Base-by-base conservation (phyloP, 2,113 vertebrate species). In the Cynopterus brachyotis region DNA sequence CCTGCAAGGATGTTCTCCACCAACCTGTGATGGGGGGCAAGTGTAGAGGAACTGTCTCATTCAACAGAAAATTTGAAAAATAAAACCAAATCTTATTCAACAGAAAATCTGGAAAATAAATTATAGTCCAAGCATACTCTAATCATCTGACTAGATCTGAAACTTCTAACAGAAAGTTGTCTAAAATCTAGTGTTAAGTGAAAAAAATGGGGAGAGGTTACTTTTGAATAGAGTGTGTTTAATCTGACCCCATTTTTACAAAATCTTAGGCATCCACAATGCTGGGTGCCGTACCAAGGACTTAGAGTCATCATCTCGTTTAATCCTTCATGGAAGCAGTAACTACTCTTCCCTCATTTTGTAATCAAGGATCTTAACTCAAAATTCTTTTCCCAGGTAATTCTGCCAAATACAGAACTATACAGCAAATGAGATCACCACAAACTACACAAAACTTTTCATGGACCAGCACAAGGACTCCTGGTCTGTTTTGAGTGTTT, bases 201-300 rank as follows among this genome's bases (percentile, higher is more conserved):
- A 1, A 1, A 15, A 57, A 9, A 28, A 4, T 1, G 22, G 8
- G 22, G 40, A 0, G 22, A 9, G 22, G 40, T 2, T 57, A 42
- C 8, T 32, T 88, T 75, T 69, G n/a, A 76, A 93, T 42, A 87
- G 59, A 70, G 35, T 6, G 6, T 42, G 5, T 45, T 66, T 4
- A 24, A 1, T 45, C 30, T 75, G n/a, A 30, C 26, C 2, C n/a
- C 69, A 67, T 73, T 62, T 90, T 73, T 79, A 60, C 37, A 50
- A 50, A 57, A 88, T 55, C 37, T 70, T 42, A 70, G 57, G n/a
- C 53, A 16, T 66, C 69, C 50, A 40, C 28, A 55, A 60, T n/a
- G 9, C 4, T 9, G 53, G 32, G 12, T 59, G 19, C 53, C 80
- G 0, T 62, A 47, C 40, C 62, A 66, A 81, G 22, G 85, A 35